phyloP scores from a whole-genome alignment of 2,888 invertebrate species.

The Eudemis profundana region DNA sequence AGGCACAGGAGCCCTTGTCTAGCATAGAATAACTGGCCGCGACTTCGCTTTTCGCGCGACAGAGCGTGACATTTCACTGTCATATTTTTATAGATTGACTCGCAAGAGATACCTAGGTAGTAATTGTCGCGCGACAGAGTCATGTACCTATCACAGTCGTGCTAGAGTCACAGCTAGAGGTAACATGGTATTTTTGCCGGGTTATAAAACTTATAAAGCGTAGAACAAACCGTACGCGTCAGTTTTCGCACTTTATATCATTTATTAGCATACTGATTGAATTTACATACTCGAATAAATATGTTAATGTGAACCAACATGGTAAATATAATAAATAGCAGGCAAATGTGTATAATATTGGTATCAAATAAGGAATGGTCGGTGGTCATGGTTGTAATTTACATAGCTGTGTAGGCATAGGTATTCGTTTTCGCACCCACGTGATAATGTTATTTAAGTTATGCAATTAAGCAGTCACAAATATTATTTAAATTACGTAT shows the following conservation, averaged over 20 bases:
- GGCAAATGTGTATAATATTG: constrained; percentile 31
- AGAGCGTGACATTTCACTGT: too few relatives aligned
- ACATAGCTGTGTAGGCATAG: constrained; percentile 41
- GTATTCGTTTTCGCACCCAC: constrained; percentile 37
- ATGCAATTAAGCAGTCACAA: constrained; percentile 26
- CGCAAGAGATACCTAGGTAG: too few relatives aligned
- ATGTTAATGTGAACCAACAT: constrained; percentile 22
- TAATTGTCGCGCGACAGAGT: too few relatives aligned
- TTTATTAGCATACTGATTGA: constrained; percentile 25
- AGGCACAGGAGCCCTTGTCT: too few relatives aligned
- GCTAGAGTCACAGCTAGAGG: too few relatives aligned
- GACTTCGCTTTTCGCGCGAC: too few relatives aligned
- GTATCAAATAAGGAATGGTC: constrained; percentile 35
- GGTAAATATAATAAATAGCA: constrained; percentile 30
- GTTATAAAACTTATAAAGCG: neutral
- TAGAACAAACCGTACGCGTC: neutral
- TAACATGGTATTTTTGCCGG: too few relatives aligned
- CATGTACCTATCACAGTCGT: too few relatives aligned
- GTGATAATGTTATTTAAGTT: constrained; percentile 31
- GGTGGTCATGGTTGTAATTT: constrained; percentile 35
- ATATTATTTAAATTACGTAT: constrained; percentile 24
- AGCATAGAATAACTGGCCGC: too few relatives aligned
- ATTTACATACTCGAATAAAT: constrained; percentile 19
- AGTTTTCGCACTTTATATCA: constrained; percentile 25
- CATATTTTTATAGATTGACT: too few relatives aligned